phyloP scores from a whole-genome alignment of 2,888 invertebrate species.

The Hydroisotoma schaefferi region DNA sequence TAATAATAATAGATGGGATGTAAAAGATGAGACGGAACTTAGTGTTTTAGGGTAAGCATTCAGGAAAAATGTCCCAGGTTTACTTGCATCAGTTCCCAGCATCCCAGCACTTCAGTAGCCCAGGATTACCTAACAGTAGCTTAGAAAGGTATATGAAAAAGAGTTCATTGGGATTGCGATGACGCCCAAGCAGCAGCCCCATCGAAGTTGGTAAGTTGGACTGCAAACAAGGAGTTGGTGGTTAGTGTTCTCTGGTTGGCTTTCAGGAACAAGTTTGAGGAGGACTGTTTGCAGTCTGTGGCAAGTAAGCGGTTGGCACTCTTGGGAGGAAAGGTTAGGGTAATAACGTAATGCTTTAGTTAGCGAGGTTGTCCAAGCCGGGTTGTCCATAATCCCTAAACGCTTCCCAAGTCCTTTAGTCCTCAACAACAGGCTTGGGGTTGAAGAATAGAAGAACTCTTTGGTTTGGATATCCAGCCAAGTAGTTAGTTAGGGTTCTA shows the following conservation, averaged over 20 bases:
- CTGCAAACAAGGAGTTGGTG: background rate
- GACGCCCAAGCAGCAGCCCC: constrained; percentile 10
- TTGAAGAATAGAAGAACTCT: background rate
- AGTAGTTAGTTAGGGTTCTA: no score
- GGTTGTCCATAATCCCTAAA: constrained; percentile 3
- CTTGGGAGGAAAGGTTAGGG: background rate
- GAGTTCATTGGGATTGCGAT: background rate
- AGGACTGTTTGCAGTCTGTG: constrained; percentile 2
- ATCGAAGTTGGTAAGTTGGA: background rate
- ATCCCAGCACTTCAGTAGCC: no score
- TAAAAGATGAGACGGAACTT: no score
- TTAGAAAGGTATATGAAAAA: background rate
- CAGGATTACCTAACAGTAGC: background rate
- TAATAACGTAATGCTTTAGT: background rate
- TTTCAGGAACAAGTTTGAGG: constrained; percentile 13
- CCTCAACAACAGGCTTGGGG: background rate
- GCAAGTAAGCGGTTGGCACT: no score
- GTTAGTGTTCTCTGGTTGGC: constrained; percentile 8
- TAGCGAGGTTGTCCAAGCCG: background rate
- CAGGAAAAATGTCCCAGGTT: no score
- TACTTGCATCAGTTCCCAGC: no score
- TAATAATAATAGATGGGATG: no score
- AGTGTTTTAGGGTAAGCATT: no score
- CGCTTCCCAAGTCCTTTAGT: no score
- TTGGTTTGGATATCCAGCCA: constrained; percentile 1